phyloP scores from a whole-genome alignment of 2,113 vertebrate genomes.

The Ivindomyrus marchei region DNA sequence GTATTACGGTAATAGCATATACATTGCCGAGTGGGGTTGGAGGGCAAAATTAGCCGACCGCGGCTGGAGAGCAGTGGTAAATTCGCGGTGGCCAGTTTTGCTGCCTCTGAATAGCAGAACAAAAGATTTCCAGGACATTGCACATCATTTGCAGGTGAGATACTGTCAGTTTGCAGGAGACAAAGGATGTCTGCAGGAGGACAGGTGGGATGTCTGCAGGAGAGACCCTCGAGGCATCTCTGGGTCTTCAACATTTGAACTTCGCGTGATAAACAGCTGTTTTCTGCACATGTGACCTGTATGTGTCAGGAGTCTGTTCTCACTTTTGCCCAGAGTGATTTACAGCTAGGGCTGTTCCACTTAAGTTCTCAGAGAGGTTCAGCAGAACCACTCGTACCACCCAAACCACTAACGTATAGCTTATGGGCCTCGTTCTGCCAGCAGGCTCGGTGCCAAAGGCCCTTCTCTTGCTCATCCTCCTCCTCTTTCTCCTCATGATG shows the following conservation, averaged over 20 bases:
- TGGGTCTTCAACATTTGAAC: background rate
- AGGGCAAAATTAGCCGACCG: background rate
- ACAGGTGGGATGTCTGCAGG: too few relatives aligned
- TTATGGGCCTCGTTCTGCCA: background rate
- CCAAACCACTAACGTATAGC: background rate
- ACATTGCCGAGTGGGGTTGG: background rate
- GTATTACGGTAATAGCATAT: background rate
- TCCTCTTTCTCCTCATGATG: background rate
- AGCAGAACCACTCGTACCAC: background rate
- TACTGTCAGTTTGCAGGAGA: too few relatives aligned
- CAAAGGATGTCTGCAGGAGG: too few relatives aligned
- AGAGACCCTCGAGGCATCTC: background rate
- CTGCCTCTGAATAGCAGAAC: background rate
- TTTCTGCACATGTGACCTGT: background rate
- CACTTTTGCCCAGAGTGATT: background rate
- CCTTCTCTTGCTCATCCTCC: background rate
- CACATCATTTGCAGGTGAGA: too few relatives aligned
- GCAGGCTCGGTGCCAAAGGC: background rate
- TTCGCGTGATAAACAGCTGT: background rate
- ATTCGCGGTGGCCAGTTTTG: background rate
- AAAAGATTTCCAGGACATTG: background rate
- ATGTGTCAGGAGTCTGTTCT: background rate
- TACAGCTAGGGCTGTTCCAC: background rate
- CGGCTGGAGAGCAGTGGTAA: background rate
- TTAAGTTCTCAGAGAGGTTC: background rate